Base-by-base conservation (phyloP, 2,113 vertebrate genomes). In the Pomatostomus ruficeps region DNA sequence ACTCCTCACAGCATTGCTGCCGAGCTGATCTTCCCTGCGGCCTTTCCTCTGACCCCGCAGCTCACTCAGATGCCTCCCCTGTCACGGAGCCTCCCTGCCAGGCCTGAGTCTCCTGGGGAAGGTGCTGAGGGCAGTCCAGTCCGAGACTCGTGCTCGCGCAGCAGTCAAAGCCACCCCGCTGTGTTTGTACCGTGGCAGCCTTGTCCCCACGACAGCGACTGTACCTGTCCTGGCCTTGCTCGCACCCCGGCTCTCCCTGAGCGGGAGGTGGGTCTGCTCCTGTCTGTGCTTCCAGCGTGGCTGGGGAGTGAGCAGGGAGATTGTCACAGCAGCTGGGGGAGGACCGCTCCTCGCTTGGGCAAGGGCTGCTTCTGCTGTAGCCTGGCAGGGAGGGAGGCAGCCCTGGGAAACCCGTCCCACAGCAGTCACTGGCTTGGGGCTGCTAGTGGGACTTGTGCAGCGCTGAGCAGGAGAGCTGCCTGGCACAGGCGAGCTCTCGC, bases 1-100 rank as follows among this genome's bases (percentile, higher is more conserved):
- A 96, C 92, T 95, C 91, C 61, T 96, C 67, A 23, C 8, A 31
- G 95, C 87, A 1, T 84, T 75, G 92, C 95, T 83, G 95, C 88
- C 42, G 58, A 79, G 92, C 92, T 59, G 85, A 85, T 78, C 90
- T 89, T 89, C 92, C 93, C 95, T 4, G 5, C 71, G 28, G 92
- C 95, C 95, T 95, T 95, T 87, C 75, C 88, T 89, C 31, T 10
- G 40, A 24, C 72, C 68, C 86, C 1, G 2, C 79, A 59, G 94
- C 91, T 88, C 4, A 4, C 89, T 73, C 4, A 19, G 90, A 63
- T 42, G 51, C 66, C 42, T 87, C 57, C 63, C 72, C 28, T 0
- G 0, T 18, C 16, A 1, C 1, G 4, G 76, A 75, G 62, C 77
- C 26, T 43, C 63, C 46, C 48, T 14, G 36, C 63, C 28, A 19